Base-by-base conservation (phyloP, 2,113 vertebrate genomes). In the Cettia cetti region DNA sequence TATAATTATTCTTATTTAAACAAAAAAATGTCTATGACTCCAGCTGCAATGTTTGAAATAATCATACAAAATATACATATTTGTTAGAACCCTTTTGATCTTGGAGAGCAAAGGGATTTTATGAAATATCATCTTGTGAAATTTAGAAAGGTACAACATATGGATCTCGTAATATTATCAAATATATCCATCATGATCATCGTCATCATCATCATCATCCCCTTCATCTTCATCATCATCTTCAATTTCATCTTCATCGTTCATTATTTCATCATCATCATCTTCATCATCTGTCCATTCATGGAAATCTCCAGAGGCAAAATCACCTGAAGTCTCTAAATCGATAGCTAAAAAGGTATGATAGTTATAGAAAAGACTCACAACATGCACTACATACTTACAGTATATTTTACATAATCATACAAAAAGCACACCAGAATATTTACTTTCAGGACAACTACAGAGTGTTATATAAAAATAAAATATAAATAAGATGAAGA, bases 11-110 rank as follows among this genome's bases (percentile, higher is more conserved):
- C 63, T 97, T 84, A 96, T 94, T 97, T 96, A 97, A 98, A 98
- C 97, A 96, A 96, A 97, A 93, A 97, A 94, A n/a, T n/a, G 45
- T 97, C 96, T 98, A 98, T 96, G 85, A 98, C 92, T 97, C 97
- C 97, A 97, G 83, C 76, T 97, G 95, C 95, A 98, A 97, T 97
- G 95, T 95, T 96, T 96, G 94, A 97, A 97, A 97, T 97, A 97
- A 98, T 98, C 97, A 98, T 99, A 99, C 98, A 99, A 99, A 99
- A 98, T 98, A 98, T 98, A 99, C 98, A 98, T 96, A 97, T 97
- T 95, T 96, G 97, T 97, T 98, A 97, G 97, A 98, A 98, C 98
- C 97, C 97, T 95, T 98, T 98, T 97, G 97, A 97, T 98, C 97
- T 96, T 97, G 97, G 84, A 97, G 97, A 98, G 95, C 96, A 98